Conservation (phyloP, 2,888 invertebrate genomes). For the Synergus itoensis region DNA sequence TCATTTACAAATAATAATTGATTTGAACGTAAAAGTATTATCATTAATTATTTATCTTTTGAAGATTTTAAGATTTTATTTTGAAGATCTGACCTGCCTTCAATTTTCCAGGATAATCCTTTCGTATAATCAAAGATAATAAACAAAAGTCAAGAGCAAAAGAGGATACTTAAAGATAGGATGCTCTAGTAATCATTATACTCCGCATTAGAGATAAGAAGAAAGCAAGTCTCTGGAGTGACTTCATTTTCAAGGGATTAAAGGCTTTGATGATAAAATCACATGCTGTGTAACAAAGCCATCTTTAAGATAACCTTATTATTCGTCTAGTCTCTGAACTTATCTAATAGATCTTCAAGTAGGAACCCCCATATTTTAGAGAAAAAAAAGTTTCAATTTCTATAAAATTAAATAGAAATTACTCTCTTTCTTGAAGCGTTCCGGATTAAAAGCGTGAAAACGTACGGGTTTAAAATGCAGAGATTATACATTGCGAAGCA, state of each 20-base stretch:
- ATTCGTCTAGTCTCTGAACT: background rate
- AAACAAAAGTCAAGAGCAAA: background rate
- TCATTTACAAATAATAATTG: too few relatives aligned
- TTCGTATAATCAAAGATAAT: background rate
- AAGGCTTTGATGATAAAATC: slow-evolving; percentile 38
- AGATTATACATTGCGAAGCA: background rate
- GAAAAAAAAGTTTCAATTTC: background rate
- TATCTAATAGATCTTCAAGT: slow-evolving; percentile 6
- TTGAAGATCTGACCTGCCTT: background rate
- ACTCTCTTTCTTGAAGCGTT: background rate
- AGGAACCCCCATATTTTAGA: background rate
- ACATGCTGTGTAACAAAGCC: slow-evolving; percentile 6
- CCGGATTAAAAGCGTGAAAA: background rate
- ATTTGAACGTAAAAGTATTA: too few relatives aligned
- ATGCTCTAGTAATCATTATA: slow-evolving; percentile 28
- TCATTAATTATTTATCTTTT: too few relatives aligned
- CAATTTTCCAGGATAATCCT: background rate
- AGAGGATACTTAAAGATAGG: background rate
- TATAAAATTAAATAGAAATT: background rate
- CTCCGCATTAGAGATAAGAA: slow-evolving; percentile 24
- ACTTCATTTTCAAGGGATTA: slow-evolving; percentile 28
- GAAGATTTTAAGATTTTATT: too few relatives aligned
- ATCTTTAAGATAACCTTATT: slow-evolving; percentile 23
- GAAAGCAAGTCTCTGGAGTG: slow-evolving; percentile 24
- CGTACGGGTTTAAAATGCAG: background rate